Percentiles rank a stretch among this genome's conserved stretches.
Evolutionary conservation across 1,140 invertebrate genomes (phyloP).

Genomic region (Dolichoris vasculosae): DNA sequence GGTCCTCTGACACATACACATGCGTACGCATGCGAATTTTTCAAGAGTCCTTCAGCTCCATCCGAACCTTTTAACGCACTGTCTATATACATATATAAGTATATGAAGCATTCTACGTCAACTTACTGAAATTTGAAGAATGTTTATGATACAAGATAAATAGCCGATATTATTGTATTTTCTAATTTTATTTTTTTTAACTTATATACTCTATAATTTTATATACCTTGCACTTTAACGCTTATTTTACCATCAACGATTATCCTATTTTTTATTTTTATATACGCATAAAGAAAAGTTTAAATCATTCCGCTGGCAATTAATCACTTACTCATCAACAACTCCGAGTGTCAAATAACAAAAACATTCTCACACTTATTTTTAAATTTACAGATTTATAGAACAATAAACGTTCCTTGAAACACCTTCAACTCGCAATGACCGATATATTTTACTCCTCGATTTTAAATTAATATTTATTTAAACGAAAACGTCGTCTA

Average conservation of each 20-base stretch:
- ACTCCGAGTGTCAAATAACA: not conserved
- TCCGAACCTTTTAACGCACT: constrained; percentile 6
- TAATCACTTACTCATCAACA: not conserved
- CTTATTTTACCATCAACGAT: not conserved
- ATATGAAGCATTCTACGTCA: constrained; percentile 17
- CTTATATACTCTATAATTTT: not conserved
- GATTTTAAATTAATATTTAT: too few relatives aligned
- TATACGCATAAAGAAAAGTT: not conserved
- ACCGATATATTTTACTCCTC: too few relatives aligned
- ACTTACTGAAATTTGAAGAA: constrained; percentile 16
- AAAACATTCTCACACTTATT: not conserved
- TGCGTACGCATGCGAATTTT: constrained; percentile 9
- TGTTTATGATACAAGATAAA: not conserved
- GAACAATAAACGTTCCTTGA: too few relatives aligned
- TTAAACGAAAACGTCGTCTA: too few relatives aligned
- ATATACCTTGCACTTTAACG: not conserved
- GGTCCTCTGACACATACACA: not conserved
- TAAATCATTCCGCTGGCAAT: not conserved
- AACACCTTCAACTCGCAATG: too few relatives aligned
- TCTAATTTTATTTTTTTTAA: not conserved
- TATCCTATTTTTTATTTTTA: not conserved
- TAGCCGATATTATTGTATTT: not conserved
- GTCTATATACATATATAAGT: not conserved
- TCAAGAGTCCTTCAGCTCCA: constrained; percentile 24
- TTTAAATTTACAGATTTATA: not conserved